These are phyloP conservation scores for Ennomos erosarius DNA, from an alignment of 2,888 invertebrate genomes.

Conservation along the genomic window DNA sequence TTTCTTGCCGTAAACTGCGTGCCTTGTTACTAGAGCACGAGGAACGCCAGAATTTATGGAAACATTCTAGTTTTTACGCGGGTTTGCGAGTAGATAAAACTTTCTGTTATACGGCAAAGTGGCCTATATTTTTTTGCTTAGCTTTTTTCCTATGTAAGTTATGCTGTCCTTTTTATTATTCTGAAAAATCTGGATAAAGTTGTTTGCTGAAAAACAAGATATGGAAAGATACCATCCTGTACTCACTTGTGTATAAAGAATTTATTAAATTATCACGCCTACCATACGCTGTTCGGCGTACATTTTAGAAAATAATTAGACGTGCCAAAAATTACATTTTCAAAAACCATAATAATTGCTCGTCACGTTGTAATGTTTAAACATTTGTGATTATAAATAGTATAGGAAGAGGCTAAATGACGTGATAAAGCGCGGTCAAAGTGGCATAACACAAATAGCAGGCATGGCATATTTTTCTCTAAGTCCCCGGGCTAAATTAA, in stretches of 20 bases:
- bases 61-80: constrained; percentile 52
- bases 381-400: constrained; percentile 33
- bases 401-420: constrained; percentile 34
- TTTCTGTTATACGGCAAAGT: constrained; percentile 32
- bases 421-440: constrained; percentile 45
- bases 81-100: constrained; percentile 44
- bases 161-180: too few species aligned
- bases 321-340: too few species aligned
- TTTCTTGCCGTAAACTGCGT: constrained; percentile 71
- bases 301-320: too few species aligned
- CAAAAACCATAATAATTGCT: too few species aligned
- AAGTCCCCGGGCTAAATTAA: constrained; percentile 55
- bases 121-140: constrained; percentile 24
- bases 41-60: constrained; percentile 63
- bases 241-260: background rate
- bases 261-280: too few species aligned
- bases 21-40: constrained; percentile 65
- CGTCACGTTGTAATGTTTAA: too few species aligned
- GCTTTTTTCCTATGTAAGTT: too few species aligned
- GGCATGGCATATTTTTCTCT: constrained; percentile 63
- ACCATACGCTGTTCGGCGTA: too few species aligned
- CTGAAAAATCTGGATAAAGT: too few species aligned
- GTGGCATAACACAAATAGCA: constrained; percentile 64
- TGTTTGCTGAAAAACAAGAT: too few species aligned
- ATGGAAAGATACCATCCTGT: background rate